phyloP scores from a whole-genome alignment of 2,888 invertebrate genomes.

The Ophion costatus region DNA sequence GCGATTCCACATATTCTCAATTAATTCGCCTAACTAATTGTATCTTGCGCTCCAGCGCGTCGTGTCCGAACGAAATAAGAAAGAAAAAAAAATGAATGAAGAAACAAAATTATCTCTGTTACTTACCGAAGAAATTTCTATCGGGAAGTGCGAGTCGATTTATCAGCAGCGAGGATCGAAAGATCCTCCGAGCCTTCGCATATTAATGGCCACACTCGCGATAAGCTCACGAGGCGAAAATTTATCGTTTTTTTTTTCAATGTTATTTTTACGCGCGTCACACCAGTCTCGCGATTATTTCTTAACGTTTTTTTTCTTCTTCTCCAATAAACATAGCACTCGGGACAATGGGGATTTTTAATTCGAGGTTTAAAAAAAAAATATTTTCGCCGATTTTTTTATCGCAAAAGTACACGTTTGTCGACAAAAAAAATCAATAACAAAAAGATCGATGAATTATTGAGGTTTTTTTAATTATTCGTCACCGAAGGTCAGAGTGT shows the following conservation, averaged over 20 bases:
- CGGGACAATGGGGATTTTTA: background rate
- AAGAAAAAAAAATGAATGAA: background rate
- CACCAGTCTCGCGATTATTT: background rate
- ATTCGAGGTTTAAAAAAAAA: background rate
- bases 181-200: slow-evolving; percentile 61
- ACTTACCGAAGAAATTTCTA: slow-evolving; percentile 38
- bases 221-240: slow-evolving; percentile 31
- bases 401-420: background rate
- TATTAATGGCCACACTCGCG: slow-evolving; percentile 60
- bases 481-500: slow-evolving; percentile 5
- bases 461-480: background rate
- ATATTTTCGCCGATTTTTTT: background rate
- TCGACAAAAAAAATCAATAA: background rate
- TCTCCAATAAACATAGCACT: background rate
- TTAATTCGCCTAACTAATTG: background rate
- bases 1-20: background rate
- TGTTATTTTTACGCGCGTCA: background rate
- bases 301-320: background rate
- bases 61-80: background rate
- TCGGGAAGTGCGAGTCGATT: background rate
- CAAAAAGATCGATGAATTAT: background rate
- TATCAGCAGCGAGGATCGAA: slow-evolving; percentile 55
- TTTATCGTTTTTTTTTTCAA: background rate
- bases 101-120: background rate
- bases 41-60: background rate